Percentiles rank a stretch among this genome's conserved stretches.
Conservation (phyloP, 2,113 vertebrate genomes). For the Coturnix japonica region DNA sequence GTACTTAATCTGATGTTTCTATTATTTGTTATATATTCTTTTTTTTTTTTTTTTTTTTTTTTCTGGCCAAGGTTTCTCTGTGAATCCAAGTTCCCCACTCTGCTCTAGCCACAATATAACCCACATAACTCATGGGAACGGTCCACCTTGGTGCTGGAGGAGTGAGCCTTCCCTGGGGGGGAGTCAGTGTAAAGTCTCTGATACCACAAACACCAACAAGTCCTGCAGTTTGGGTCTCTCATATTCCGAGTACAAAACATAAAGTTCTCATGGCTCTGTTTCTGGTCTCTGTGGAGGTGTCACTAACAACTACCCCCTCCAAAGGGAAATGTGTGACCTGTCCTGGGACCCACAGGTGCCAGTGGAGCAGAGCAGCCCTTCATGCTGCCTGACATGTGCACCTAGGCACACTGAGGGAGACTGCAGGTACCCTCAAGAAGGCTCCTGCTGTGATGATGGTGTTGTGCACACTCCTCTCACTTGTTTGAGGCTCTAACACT, state of each 20-base stretch:
- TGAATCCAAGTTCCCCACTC: neutral
- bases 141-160: neutral
- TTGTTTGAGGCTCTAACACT: neutral
- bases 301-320: neutral
- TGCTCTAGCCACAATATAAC: neutral
- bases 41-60: neutral
- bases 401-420: neutral
- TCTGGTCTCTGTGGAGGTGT: neutral
- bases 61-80: neutral
- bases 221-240: neutral
- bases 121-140: neutral
- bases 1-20: neutral
- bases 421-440: neutral
- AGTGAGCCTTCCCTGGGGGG: neutral
- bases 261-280: neutral
- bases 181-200: neutral
- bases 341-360: neutral
- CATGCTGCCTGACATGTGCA: neutral
- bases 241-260: neutral
- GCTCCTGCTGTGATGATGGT: neutral
- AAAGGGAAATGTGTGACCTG: neutral
- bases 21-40: neutral
- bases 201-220: neutral
- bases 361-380: neutral
- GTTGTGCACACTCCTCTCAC: neutral